Evolutionary conservation across 2,888 invertebrate species (phyloP).

Genomic region (Tanaodytes sp.): DNA sequence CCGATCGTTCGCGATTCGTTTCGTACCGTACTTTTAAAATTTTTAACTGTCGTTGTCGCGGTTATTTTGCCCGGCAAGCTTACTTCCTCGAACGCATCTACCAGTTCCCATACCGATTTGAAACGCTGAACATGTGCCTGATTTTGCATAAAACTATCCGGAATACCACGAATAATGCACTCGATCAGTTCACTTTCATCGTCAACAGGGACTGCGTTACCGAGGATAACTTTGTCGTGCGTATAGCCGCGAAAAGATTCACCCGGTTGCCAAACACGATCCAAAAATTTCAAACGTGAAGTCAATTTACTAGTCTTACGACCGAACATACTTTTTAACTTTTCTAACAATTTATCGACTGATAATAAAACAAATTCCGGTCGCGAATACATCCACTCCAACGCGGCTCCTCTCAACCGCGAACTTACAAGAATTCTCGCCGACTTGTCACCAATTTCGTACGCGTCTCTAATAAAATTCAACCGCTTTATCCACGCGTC

Average conservation of each 20-base stretch:
- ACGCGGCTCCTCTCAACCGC: too few species aligned
- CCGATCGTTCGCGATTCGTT: too few species aligned
- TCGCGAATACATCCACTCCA: too few species aligned
- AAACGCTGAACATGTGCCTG: background rate
- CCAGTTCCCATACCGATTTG: background rate
- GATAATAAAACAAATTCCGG: too few species aligned
- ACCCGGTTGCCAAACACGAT: too few species aligned
- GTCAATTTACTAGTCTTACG: background rate
- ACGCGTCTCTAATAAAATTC: slow-evolving; percentile 8
- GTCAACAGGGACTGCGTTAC: too few species aligned
- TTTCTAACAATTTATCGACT: background rate
- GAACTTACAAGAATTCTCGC: background rate
- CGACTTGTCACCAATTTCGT: slow-evolving; percentile 1
- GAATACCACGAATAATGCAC: background rate
- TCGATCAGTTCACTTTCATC: background rate
- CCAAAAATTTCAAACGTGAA: background rate
- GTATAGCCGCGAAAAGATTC: too few species aligned
- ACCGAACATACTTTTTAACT: too few species aligned
- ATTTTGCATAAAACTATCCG: background rate
- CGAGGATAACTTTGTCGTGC: too few species aligned
- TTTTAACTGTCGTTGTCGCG: background rate
- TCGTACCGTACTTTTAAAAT: too few species aligned
- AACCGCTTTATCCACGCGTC: slow-evolving; percentile 12
- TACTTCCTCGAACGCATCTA: background rate
- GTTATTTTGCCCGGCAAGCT: background rate